Base-by-base conservation (phyloP, 2,888 invertebrate genomes). In the Stenichneumon culpator region DNA sequence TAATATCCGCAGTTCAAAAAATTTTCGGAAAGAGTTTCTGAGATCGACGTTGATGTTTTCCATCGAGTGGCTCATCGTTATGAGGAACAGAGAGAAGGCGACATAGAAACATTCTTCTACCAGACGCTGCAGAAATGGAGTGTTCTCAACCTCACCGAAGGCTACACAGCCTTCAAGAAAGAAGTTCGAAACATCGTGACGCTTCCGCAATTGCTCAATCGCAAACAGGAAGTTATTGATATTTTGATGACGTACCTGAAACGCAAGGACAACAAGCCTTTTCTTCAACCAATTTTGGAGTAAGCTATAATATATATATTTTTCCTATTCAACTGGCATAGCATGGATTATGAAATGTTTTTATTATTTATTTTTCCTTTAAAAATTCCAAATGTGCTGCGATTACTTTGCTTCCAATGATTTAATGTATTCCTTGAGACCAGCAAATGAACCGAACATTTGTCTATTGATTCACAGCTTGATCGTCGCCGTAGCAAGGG, bases 61-160 rank as follows among this genome's bases (percentile, higher is more conserved):
- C 98, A 98, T 92, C 97, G 97, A 90, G 96, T 99, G 72, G 96
- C 96, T 39, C 97, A 98, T 93, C 96, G 95, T 87, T 96, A 98
- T 93, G 96, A 97, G 89, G 92, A 94, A 79, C 96, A 96, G 9
- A 97, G 96, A 88, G 96, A 96, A 7, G 97, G 96, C 88, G 96
- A 96, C 75, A 94, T 95, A 73, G 96, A 96, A 91, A 97, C 98
- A 0, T 97, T 96, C 92, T 98, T 99, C 93, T 95, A 96, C 89
- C 96, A 98, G 93, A 96, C 97, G 0, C 93, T 99, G 28, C 96
- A 96, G 86, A 99, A 99, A 95, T 99, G 99, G 98, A 96, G 96
- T 91, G 97, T 97, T 2, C 95, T 99, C 28, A 99, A 99, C 94
- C 95, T 98, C 86, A 97, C 98, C 0, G 96, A 97, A 89, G 97